A percentile compares a stretch with the other conserved stretches of the same genome.
These are phyloP conservation scores for Halotydeus destructor DNA, from an alignment of 1,140 invertebrate species.

Conservation along the genomic window DNA sequence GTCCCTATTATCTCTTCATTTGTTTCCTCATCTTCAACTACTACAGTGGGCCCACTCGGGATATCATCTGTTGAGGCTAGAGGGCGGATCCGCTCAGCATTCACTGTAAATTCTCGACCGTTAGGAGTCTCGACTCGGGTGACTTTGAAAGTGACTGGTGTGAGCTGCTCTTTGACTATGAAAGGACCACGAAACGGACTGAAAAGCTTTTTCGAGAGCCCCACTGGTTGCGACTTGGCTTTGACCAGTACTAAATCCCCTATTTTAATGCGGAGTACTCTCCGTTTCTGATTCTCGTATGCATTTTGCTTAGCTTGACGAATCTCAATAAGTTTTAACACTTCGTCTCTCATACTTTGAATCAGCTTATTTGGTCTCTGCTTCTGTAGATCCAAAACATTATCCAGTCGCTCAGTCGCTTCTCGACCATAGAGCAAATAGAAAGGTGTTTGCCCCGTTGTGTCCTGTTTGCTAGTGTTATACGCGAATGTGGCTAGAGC, in stretches of 20 bases:
- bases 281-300: background rate
- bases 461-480: constrained; percentile 25
- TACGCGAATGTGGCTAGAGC: constrained; percentile 26
- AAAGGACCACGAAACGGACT: too few species aligned
- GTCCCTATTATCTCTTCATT: too few species aligned
- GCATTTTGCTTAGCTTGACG: background rate
- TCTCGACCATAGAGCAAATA: constrained; percentile 27
- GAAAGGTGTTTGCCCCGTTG: constrained; percentile 23
- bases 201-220: too few species aligned
- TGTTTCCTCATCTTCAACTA: too few species aligned
- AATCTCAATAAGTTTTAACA: background rate
- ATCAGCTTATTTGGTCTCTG: background rate
- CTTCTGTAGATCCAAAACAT: background rate
- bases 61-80: too few species aligned
- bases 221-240: too few species aligned
- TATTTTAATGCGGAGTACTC: background rate
- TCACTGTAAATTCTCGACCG: too few species aligned
- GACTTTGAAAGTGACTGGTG: too few species aligned
- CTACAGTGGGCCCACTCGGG: too few species aligned
- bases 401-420: constrained; percentile 13
- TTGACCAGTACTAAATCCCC: constrained; percentile 11
- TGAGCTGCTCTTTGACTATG: too few species aligned
- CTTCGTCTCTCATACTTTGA: background rate
- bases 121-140: too few species aligned
- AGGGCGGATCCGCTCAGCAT: too few species aligned